Conservation (phyloP, 2,113 vertebrate species). For the Bos indicus region DNA sequence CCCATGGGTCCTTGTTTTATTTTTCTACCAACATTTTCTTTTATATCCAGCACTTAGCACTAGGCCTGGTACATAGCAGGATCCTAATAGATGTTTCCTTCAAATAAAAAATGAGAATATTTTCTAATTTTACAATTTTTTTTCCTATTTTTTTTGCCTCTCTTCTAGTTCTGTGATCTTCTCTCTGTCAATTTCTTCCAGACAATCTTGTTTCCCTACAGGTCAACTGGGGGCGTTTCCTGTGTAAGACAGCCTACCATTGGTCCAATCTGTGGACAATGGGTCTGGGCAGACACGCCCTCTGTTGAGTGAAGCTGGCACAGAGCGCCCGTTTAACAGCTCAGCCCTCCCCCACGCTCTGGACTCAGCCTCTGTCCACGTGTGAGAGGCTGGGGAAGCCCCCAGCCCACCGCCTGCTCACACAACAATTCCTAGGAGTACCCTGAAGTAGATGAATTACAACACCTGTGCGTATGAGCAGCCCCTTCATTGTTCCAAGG, state of each 20-base stretch:
- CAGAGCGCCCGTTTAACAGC: not conserved
- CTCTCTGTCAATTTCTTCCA: not conserved
- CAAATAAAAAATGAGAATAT: not conserved
- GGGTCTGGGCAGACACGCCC: not conserved
- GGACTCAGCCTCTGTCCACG: not conserved
- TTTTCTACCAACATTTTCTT: not conserved
- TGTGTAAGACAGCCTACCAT: not conserved
- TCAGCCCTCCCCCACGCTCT: not conserved
- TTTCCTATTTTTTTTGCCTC: not conserved
- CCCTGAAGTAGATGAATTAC: not conserved
- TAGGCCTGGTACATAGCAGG: not conserved
- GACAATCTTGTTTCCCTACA: not conserved
- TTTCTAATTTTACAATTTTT: not conserved
- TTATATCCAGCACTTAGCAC: not conserved
- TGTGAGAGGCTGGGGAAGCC: not conserved
- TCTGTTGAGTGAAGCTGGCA: not conserved
- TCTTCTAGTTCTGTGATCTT: not conserved
- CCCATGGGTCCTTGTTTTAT: not conserved
- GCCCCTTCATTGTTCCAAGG: not conserved
- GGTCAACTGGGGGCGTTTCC: not conserved
- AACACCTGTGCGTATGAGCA: rapidly evolving
- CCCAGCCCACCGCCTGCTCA: not conserved
- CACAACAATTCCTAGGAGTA: not conserved
- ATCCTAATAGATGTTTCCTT: not conserved
- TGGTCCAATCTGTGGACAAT: rapidly evolving